These are phyloP conservation scores for Anorthoa munda DNA, from an alignment of 2,888 invertebrate species.

Conservation along the genomic window DNA sequence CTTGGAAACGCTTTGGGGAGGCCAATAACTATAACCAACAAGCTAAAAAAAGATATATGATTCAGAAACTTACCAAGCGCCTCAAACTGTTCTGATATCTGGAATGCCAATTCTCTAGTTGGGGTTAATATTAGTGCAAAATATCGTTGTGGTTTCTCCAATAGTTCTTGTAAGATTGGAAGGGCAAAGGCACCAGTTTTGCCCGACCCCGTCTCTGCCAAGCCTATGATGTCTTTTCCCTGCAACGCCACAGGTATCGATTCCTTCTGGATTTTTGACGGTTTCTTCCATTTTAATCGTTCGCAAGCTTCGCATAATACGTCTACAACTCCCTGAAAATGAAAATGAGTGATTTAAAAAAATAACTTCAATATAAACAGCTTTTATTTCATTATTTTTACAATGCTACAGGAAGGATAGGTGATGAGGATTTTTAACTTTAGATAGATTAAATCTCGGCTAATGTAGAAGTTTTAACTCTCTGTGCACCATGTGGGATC, in stretches of 20 bases:
- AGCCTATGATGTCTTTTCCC: constrained; percentile 93
- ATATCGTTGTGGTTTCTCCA: constrained; percentile 98
- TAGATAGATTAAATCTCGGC: background rate
- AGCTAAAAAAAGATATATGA: background rate
- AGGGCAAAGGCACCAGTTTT: constrained; percentile 99
- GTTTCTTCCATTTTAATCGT: constrained; percentile 97
- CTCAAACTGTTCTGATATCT: constrained; percentile 99
- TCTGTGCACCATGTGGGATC: too few relatives aligned
- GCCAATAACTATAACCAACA: too few relatives aligned
- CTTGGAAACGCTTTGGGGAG: too few relatives aligned
- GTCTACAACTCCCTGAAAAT: constrained; percentile 96
- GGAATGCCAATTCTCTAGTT: constrained; percentile 99
- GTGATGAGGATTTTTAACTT: background rate
- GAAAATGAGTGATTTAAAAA: constrained; percentile 14
- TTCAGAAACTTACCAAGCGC: constrained; percentile 94
- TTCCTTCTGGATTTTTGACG: constrained; percentile 98
- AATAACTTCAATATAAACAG: constrained; percentile 68
- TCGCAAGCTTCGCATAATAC: constrained; percentile 97
- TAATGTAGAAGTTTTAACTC: background rate
- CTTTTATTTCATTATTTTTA: background rate
- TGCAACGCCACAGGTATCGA: constrained; percentile 97
- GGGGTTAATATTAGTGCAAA: constrained; percentile 98
- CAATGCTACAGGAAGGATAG: background rate
- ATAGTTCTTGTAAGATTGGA: constrained; percentile 97
- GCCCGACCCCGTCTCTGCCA: constrained; percentile 97